Base-by-base conservation (phyloP, 1,140 invertebrate genomes). In the Augochlora pura region DNA sequence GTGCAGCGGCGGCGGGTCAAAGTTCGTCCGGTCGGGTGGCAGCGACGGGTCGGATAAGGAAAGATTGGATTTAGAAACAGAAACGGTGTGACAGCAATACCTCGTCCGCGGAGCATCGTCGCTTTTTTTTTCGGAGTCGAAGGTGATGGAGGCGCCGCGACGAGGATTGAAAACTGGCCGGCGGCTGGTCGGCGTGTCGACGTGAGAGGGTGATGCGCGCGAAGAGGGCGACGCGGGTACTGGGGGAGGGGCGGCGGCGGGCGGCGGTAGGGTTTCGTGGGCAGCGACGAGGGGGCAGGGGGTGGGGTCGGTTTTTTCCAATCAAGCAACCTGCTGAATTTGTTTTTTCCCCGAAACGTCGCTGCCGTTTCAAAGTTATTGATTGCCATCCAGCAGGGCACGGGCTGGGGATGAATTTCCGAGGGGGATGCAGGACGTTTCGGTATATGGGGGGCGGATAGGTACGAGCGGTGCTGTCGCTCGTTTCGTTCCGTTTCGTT, bases 241-340 rank as follows among this genome's bases (percentile, higher is more conserved):
- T 38, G 8, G n/a, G 25, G 27, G 27, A 16, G 14, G 42, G 21
- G 18, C 21, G 46, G 49, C n/a, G 18, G 18, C 42, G 42, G 9
- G 42, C n/a, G 42, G 42, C 12, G 3, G 42, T 14, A 6, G 49
- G 2, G 49, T 16, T 14, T 21, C 14, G 49, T 32, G 16, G 16
- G 23, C 16, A 23, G 32, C 9, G 4, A 10, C 10, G 6, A 52
- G 49, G 59, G 18, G 16, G 21, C 8, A 18, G 7, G 65, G 65
- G 52, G 66, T 12, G 73, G 83, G 77, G 69, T 59, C 68, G 85
- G 72, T 86, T 91, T 92, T 92, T 92, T 93, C 91, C 92, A 92
- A 93, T 93, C 91, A 92, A 92, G 90, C 91, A 90, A 92, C 91
- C 92, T 91, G 91, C 92, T 92, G 91, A 93, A 92, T 93, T 92